phyloP scores from a whole-genome alignment of 2,888 invertebrate species.

The Platycheirus rosarum region DNA sequence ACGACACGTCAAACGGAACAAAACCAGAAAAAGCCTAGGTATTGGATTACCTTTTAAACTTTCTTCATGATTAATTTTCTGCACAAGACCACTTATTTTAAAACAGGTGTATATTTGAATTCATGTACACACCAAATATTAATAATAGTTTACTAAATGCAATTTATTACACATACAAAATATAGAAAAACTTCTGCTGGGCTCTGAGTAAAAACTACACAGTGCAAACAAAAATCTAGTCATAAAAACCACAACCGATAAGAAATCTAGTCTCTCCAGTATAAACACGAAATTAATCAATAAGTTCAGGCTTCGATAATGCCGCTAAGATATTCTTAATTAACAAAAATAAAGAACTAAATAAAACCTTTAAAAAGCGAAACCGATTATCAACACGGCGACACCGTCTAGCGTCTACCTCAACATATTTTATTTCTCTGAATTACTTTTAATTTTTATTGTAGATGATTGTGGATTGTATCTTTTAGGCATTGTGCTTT shows the following conservation, averaged over 20 bases:
- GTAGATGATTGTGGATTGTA: too few relatives aligned
- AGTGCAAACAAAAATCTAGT: too few relatives aligned
- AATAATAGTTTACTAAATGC: too few relatives aligned
- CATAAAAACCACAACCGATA: too few relatives aligned
- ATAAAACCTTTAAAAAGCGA: conserved; percentile 41
- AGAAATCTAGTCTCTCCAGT: too few relatives aligned
- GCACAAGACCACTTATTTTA: conserved; percentile 3
- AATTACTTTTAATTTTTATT: conserved; percentile 28
- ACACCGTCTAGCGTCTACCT: too few relatives aligned
- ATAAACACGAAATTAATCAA: not conserved
- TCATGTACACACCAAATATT: not conserved
- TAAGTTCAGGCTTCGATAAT: not conserved
- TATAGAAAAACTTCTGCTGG: too few relatives aligned
- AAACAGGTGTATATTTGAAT: conserved; percentile 6
- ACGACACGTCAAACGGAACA: conserved; percentile 54
- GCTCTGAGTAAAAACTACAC: too few relatives aligned
- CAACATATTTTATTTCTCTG: conserved; percentile 51
- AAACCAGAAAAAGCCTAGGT: conserved; percentile 22
- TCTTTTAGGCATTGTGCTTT: too few relatives aligned
- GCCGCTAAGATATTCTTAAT: conserved; percentile 11
- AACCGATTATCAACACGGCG: not conserved
- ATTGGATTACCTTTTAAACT: conserved; percentile 21
- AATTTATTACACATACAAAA: too few relatives aligned
- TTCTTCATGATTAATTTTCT: conserved; percentile 27
- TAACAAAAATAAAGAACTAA: conserved; percentile 45